Percentiles rank a stretch among this genome's conserved stretches.
Conservation (phyloP, 1,140 invertebrate genomes). For the Bombus superbus region DNA sequence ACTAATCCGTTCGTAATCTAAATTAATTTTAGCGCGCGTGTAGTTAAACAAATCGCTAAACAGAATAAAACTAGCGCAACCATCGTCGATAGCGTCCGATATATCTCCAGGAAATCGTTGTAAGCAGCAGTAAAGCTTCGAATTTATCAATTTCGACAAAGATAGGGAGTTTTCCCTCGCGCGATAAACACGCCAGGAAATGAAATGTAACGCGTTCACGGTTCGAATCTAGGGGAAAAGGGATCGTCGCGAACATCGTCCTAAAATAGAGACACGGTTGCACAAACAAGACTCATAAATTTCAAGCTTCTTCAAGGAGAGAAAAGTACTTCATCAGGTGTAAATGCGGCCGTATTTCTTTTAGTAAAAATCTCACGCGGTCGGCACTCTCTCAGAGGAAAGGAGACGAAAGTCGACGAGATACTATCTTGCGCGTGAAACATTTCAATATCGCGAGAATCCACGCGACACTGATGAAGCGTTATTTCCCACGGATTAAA, state of each 20-base stretch:
- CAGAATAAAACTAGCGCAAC: background rate
- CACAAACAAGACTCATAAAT: constrained; percentile 74
- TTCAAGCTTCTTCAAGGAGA: constrained; percentile 37
- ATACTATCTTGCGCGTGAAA: background rate
- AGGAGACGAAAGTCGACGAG: no score
- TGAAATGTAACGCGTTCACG: constrained; percentile 12
- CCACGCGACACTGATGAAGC: background rate
- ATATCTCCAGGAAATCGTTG: background rate
- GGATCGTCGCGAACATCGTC: constrained; percentile 32
- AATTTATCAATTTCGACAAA: background rate
- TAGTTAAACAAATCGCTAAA: background rate
- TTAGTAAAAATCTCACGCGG: constrained; percentile 26
- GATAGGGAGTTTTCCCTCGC: no score
- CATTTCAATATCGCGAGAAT: constrained; percentile 8
- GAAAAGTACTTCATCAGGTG: constrained; percentile 63
- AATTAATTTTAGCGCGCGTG: background rate
- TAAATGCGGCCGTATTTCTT: constrained; percentile 58
- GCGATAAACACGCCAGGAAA: background rate
- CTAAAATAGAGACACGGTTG: constrained; percentile 46
- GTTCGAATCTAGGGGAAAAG: constrained; percentile 1
- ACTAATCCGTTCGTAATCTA: background rate
- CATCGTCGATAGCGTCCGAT: background rate
- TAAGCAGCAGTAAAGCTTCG: background rate
- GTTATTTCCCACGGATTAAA: constrained; percentile 1
- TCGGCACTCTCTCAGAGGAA: background rate